Base-by-base conservation (phyloP, 1,140 invertebrate species). In the Periplaneta americana region DNA sequence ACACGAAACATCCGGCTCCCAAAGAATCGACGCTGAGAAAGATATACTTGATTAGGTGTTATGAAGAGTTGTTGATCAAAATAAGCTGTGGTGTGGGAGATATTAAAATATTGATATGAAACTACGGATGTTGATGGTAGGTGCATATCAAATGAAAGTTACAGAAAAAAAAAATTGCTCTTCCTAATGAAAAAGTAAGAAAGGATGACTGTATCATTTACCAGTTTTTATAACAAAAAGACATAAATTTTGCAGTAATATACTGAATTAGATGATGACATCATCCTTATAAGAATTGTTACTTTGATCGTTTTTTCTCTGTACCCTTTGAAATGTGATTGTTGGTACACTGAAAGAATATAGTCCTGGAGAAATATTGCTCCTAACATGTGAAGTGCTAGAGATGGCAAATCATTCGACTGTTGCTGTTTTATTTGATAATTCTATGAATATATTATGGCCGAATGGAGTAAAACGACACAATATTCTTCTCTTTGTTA, bases 401-500 rank as follows among this genome's bases (percentile, higher is more conserved):
- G 28, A 75, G 74, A 75, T n/a, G 33, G 74, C 33, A 75, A 3
- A 75, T 32, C 13, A 3, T 1, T 75, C 74, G 2, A 75, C 74
- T 31, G 28, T 75, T 75, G 74, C 74, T 1, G 33, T 75, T 75
- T 75, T 75, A 32, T 75, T 75, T 5, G 74, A 75, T 32, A 75
- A 28, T 75, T 75, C 74, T 75, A 8, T 75, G 74, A 75, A 2
- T 13, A n/a, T 75, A 22, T 28, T 75, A 32, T 75, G 74, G 74
- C 74, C 8, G 74, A 32, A 75, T 75, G 74, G 74, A 31, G 74
- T 75, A 32, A 75, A 75, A n/a, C n/a, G 74, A 3, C n/a, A 28
- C 74, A 75, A 75, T 1, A 5, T 75, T 75, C 33, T 8, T 0
- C 78, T 85, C 34, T 81, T 86, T 34, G 18, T 85, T 22, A 85